Evolutionary conservation across 2,888 invertebrate genomes (phyloP).

Genomic region (Cantharis nigra): DNA sequence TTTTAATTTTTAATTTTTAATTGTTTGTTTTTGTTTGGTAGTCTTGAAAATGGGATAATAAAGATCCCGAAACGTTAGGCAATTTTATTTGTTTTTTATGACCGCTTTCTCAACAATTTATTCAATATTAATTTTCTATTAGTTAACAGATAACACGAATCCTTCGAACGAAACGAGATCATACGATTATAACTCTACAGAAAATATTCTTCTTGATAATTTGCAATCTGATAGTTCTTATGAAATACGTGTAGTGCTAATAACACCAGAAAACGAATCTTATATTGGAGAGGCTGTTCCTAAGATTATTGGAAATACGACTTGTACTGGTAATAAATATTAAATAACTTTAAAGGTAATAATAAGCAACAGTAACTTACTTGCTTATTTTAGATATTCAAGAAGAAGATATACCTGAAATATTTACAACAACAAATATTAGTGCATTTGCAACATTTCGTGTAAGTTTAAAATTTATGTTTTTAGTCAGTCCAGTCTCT

Average conservation of each 20-base stretch:
- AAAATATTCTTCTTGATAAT: neutral
- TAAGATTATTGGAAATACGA: constrained; percentile 4
- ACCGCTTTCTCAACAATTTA: too few relatives aligned
- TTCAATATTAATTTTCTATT: too few relatives aligned
- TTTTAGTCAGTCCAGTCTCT: neutral
- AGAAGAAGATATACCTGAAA: neutral
- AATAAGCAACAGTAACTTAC: neutral
- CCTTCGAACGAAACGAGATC: neutral
- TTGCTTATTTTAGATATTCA: constrained; percentile 5
- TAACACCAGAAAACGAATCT: neutral
- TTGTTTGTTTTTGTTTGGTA: too few relatives aligned
- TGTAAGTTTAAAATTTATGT: neutral
- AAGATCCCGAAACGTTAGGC: too few relatives aligned
- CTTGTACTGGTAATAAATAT: constrained; percentile 11
- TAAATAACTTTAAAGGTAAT: too few relatives aligned
- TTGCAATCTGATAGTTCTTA: constrained; percentile 1
- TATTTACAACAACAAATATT: neutral
- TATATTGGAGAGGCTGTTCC: neutral
- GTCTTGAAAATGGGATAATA: too few relatives aligned
- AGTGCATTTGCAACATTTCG: constrained; percentile 1
- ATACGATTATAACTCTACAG: neutral
- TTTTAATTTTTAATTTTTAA: too few relatives aligned
- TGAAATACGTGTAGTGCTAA: neutral
- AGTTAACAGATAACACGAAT: neutral
- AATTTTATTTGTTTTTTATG: too few relatives aligned